Conservation (phyloP, 2,113 vertebrate species). For the Ophthalmolycus amberensis region DNA sequence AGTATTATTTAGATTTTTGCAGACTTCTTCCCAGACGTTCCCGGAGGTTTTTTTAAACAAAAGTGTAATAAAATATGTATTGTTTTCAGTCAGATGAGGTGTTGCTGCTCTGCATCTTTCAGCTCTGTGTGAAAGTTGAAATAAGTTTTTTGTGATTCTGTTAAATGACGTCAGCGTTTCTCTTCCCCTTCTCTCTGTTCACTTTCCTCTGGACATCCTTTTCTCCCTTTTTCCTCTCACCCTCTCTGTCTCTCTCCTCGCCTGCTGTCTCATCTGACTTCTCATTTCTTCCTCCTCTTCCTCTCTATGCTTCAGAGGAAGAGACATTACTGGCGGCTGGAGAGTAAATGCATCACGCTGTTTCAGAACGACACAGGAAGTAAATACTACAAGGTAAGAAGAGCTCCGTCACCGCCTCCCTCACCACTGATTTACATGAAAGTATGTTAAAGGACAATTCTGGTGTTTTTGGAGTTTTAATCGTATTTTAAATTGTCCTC, state of each 20-base stretch:
- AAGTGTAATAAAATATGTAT: background rate
- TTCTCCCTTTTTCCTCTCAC: no score
- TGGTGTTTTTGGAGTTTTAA: background rate
- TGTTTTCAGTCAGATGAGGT: background rate
- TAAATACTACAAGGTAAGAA: conserved; percentile 96
- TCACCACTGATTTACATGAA: background rate
- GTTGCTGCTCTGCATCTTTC: background rate
- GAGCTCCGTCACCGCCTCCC: background rate
- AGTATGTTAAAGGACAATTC: background rate
- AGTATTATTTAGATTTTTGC: background rate
- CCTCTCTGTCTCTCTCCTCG: no score
- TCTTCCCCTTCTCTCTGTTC: background rate
- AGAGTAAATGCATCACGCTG: conserved; percentile 97
- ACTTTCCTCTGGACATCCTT: no score
- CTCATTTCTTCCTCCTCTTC: background rate
- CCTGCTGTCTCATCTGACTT: background rate
- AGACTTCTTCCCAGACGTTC: background rate
- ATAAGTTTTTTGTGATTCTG: background rate
- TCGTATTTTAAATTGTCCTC: background rate
- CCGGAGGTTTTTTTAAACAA: background rate
- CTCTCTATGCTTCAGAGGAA: conserved; percentile 87
- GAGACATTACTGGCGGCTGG: conserved; percentile 96
- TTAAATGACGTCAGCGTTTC: background rate
- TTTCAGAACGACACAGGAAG: conserved; percentile 97
- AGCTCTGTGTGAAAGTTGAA: background rate